Conservation (phyloP, 2,797 vertebrate species). For the Phalloptychus januarius region DNA sequence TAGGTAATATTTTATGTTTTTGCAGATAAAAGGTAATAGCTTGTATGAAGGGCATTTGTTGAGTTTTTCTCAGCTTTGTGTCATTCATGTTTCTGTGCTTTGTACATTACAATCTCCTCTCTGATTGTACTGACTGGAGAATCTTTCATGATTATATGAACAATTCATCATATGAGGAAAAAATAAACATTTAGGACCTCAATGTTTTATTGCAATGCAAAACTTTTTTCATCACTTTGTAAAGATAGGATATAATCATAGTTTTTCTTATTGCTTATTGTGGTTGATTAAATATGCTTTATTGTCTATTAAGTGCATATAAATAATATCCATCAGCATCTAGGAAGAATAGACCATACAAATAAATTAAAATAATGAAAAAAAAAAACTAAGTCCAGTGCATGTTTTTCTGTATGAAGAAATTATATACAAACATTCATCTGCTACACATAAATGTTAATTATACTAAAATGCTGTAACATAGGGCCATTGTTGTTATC, state of each 20-base stretch:
- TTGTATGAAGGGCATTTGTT: background rate
- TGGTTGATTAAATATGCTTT: background rate
- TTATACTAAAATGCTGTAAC: background rate
- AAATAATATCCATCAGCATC: background rate
- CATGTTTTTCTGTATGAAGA: background rate
- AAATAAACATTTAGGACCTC: background rate
- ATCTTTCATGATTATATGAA: background rate
- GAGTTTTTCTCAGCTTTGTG: slow-evolving; percentile 1
- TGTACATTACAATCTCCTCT: background rate
- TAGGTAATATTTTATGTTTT: background rate
- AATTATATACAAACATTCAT: background rate
- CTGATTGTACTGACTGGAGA: background rate
- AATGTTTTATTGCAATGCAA: background rate
- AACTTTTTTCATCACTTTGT: background rate
- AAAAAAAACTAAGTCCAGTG: background rate
- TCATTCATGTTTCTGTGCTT: background rate
- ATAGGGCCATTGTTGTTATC: background rate
- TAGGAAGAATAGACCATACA: background rate
- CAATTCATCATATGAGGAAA: background rate
- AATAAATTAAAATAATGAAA: background rate
- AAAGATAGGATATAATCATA: background rate
- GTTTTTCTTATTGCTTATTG: background rate
- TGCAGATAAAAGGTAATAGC: background rate
- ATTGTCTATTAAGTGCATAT: background rate
- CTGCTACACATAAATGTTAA: background rate